These are phyloP conservation scores for Gonatopus flavifemur DNA, from an alignment of 1,140 invertebrate genomes.

Conservation along the genomic window DNA sequence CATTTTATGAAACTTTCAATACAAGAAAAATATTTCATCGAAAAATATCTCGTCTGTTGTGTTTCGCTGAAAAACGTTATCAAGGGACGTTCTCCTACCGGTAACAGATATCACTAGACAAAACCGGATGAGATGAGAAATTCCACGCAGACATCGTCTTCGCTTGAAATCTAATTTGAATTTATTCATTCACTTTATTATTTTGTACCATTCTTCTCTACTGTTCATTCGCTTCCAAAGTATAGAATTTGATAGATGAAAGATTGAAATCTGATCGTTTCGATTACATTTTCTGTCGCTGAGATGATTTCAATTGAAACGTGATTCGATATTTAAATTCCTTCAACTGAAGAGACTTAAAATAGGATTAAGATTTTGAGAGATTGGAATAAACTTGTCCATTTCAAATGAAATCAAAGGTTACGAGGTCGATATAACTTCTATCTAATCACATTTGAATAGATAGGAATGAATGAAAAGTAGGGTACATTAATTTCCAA, in stretches of 20 bases:
- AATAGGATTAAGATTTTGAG: constrained; percentile 17
- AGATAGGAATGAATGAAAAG: constrained; percentile 43
- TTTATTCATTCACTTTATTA: not conserved
- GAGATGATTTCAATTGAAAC: not conserved
- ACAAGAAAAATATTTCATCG: constrained; percentile 4
- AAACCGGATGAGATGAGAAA: constrained; percentile 35
- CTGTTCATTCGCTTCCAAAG: not conserved
- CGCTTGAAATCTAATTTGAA: not conserved
- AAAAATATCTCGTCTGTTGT: constrained; percentile 1
- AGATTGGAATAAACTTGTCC: constrained; percentile 27
- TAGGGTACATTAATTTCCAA: constrained; percentile 28
- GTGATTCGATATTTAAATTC: not conserved
- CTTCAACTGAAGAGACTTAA: not conserved
- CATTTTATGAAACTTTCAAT: not conserved
- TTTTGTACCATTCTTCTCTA: not conserved
- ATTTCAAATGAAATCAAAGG: constrained; percentile 40
- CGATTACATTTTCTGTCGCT: not conserved
- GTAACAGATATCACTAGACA: constrained; percentile 25
- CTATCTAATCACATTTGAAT: constrained; percentile 51
- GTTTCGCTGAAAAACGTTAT: constrained; percentile 16
- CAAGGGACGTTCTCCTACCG: constrained; percentile 25
- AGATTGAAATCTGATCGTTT: not conserved
- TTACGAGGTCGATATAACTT: constrained; percentile 43
- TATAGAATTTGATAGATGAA: not conserved
- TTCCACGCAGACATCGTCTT: constrained; percentile 10